phyloP scores from a whole-genome alignment of 2,797 vertebrate genomes.

The Podarcis siculus region DNA sequence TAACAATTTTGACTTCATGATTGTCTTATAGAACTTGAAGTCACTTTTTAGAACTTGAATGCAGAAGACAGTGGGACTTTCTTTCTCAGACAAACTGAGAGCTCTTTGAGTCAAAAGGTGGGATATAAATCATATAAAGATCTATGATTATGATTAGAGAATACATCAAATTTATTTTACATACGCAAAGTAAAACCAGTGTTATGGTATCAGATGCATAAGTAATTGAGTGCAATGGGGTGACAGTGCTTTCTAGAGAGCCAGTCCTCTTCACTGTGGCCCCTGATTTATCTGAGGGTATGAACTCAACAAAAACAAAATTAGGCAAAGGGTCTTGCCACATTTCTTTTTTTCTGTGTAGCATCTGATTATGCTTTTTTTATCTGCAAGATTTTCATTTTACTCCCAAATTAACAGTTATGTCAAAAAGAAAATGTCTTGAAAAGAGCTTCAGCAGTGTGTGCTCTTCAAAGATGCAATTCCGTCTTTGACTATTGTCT shows the following conservation, averaged over 20 bases:
- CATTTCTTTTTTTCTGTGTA: background rate
- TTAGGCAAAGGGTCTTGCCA: background rate
- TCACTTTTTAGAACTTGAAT: background rate
- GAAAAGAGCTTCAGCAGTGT: background rate
- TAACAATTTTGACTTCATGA: background rate
- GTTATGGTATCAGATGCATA: background rate
- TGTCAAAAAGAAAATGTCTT: background rate
- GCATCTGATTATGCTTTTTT: background rate
- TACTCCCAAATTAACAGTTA: background rate
- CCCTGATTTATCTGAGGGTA: background rate
- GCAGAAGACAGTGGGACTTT: background rate
- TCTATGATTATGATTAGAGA: background rate
- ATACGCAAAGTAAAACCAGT: background rate
- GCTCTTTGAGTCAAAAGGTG: background rate
- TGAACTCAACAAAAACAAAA: background rate
- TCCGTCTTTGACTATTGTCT: background rate
- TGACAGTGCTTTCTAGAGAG: background rate
- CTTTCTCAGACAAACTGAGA: background rate
- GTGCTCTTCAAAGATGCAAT: background rate
- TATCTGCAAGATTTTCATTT: background rate
- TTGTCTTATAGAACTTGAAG: background rate
- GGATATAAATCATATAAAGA: background rate
- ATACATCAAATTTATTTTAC: background rate
- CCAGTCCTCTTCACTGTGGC: background rate
- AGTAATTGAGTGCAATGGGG: background rate